Conservation (phyloP, 2,797 vertebrate species). For the Pipistrellus pygmaeus region DNA sequence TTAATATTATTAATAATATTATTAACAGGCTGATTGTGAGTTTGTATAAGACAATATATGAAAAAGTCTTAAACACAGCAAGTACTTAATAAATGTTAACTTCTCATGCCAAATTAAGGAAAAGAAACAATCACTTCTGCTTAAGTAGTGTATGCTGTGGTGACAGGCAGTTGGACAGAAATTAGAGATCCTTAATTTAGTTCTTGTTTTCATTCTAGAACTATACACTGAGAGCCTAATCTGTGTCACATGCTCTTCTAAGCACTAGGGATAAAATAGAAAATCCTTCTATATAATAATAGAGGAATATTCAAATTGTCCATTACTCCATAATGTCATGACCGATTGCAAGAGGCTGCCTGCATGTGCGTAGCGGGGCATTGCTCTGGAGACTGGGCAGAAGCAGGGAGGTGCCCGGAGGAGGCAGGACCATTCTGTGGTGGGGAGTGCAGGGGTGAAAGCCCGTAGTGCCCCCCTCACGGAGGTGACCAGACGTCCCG, state of each 20-base stretch:
- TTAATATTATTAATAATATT: not conserved
- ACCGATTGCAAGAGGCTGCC: too few relatives aligned
- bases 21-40: not conserved
- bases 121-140: not conserved
- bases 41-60: not conserved
- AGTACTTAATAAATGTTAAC: not conserved
- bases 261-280: not conserved
- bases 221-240: not conserved
- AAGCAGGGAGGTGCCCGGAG: too few relatives aligned
- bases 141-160: not conserved
- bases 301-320: too few relatives aligned
- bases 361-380: too few relatives aligned
- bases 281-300: not conserved
- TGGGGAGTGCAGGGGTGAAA: too few relatives aligned
- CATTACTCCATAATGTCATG: too few relatives aligned
- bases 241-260: not conserved
- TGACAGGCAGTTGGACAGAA: not conserved
- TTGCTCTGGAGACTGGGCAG: too few relatives aligned
- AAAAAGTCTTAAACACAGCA: not conserved
- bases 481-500: too few relatives aligned
- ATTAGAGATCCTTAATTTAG: not conserved
- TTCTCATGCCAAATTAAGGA: not conserved
- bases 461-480: too few relatives aligned
- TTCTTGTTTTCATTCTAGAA: not conserved
- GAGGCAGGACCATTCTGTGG: too few relatives aligned